Conservation (phyloP, 1,140 invertebrate genomes). For the Trachymyrmex cornetzi region DNA sequence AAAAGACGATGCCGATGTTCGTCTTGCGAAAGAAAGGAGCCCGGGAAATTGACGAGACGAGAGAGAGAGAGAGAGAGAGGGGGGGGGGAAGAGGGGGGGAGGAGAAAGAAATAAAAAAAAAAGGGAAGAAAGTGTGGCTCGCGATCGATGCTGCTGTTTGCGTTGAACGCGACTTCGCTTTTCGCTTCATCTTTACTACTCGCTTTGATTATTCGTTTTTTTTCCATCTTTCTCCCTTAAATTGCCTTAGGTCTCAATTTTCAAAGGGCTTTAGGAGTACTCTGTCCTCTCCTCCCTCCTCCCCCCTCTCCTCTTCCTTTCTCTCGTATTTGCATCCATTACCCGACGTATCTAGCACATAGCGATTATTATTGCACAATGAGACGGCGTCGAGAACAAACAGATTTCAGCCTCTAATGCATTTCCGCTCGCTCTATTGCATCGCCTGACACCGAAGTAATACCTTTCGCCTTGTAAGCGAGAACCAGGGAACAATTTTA, state of each 20-base stretch:
- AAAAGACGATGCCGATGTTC: constrained; percentile 63
- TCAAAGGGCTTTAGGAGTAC: constrained; percentile 52
- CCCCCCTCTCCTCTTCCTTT: too few species aligned
- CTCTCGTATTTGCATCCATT: constrained; percentile 40
- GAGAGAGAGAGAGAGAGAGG: not conserved
- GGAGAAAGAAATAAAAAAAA: not conserved
- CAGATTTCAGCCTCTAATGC: constrained; percentile 38
- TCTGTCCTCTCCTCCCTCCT: not conserved
- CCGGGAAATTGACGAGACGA: constrained; percentile 27
- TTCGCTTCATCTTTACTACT: constrained; percentile 41
- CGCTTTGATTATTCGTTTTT: constrained; percentile 55
- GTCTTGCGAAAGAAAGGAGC: constrained; percentile 32
- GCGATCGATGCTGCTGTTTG: constrained; percentile 57
- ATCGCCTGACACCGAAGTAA: not conserved
- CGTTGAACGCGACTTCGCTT: constrained; percentile 44
- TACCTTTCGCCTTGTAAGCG: constrained; percentile 35
- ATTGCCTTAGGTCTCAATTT: constrained; percentile 66
- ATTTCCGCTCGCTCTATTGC: constrained; percentile 42
- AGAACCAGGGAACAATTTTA: constrained; percentile 14
- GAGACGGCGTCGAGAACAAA: constrained; percentile 50
- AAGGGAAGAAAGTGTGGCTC: constrained; percentile 5
- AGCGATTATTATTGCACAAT: constrained; percentile 49
- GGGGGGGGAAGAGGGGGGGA: not conserved
- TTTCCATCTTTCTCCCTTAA: constrained; percentile 34
- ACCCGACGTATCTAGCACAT: constrained; percentile 33